phyloP scores from a whole-genome alignment of 2,888 invertebrate genomes.

The Andrena hattorfiana region DNA sequence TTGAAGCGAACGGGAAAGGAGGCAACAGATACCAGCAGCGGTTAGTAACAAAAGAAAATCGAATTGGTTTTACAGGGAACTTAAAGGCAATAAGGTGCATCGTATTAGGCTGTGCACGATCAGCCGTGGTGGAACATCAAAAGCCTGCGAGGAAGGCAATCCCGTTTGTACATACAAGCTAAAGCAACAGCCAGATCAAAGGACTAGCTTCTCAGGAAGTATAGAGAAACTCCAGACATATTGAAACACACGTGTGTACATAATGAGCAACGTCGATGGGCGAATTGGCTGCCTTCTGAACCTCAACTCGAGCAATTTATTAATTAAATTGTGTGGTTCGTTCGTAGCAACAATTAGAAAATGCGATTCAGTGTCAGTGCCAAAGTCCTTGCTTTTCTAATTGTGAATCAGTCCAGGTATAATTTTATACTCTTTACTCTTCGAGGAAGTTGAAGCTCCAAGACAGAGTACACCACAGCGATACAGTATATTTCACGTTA shows the following conservation, averaged over 20 bases:
- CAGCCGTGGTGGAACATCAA: conserved; percentile 3
- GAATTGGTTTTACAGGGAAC: not conserved
- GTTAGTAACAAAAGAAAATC: conserved; percentile 9
- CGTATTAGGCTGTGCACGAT: not conserved
- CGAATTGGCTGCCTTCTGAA: not conserved
- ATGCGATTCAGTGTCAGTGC: no score
- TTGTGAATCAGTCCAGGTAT: no score
- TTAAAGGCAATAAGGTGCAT: conserved; percentile 14
- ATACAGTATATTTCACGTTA: no score
- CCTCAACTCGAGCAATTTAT: not conserved
- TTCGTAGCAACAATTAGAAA: no score
- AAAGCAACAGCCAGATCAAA: conserved; percentile 21
- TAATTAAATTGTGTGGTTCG: not conserved
- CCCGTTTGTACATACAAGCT: conserved; percentile 13
- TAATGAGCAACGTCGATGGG: not conserved
- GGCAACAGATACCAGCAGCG: not conserved
- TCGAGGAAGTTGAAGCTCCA: no score
- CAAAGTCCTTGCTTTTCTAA: no score
- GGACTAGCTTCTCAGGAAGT: conserved; percentile 8
- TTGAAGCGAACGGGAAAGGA: not conserved
- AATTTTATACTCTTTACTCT: no score
- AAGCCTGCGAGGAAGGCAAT: conserved; percentile 13
- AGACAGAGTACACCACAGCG: no score
- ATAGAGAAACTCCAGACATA: not conserved
- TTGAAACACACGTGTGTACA: not conserved